Conservation (phyloP, 2,888 invertebrate genomes). For the Drosophila kokeensis region DNA sequence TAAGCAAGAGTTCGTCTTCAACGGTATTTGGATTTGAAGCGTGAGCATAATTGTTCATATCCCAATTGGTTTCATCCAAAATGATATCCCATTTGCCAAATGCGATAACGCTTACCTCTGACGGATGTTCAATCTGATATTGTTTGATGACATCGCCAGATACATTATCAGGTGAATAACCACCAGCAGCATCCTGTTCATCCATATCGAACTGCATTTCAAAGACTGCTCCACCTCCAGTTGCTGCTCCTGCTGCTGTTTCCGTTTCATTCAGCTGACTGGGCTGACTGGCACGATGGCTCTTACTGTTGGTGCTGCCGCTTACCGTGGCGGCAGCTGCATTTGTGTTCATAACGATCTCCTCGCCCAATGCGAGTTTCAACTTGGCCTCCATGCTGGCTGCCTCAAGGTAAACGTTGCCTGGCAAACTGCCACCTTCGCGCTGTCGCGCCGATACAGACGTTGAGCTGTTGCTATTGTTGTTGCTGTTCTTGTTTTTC, state of each 20-base stretch:
- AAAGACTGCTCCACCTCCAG: background rate
- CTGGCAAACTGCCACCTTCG: slow-evolving; percentile 88
- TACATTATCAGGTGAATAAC: background rate
- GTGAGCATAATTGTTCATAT: slow-evolving; percentile 12
- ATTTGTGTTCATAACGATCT: slow-evolving; percentile 5
- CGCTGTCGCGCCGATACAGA: slow-evolving; percentile 86
- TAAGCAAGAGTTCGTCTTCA: slow-evolving; percentile 4
- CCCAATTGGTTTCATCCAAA: slow-evolving; percentile 38
- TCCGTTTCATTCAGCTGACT: slow-evolving; percentile 42
- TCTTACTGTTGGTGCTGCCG: slow-evolving; percentile 18
- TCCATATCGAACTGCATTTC: slow-evolving; percentile 49
- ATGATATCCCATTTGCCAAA: slow-evolving; percentile 28
- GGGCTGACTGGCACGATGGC: slow-evolving; percentile 52
- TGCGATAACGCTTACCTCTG: slow-evolving; percentile 62
- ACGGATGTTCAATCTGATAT: slow-evolving; percentile 27
- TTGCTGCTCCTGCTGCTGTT: slow-evolving; percentile 21
- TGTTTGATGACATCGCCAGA: slow-evolving; percentile 13
- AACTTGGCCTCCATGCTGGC: slow-evolving; percentile 60
- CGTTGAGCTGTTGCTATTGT: slow-evolving; percentile 28
- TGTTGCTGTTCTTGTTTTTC: slow-evolving; percentile 76
- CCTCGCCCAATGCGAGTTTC: slow-evolving; percentile 42
- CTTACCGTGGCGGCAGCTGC: slow-evolving; percentile 23
- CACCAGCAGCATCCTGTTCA: slow-evolving; percentile 23
- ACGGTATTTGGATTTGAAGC: background rate
- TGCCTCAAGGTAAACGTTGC: slow-evolving; percentile 85